Conservation (phyloP, 2,113 vertebrate species). For the Xyrauchen texanus region DNA sequence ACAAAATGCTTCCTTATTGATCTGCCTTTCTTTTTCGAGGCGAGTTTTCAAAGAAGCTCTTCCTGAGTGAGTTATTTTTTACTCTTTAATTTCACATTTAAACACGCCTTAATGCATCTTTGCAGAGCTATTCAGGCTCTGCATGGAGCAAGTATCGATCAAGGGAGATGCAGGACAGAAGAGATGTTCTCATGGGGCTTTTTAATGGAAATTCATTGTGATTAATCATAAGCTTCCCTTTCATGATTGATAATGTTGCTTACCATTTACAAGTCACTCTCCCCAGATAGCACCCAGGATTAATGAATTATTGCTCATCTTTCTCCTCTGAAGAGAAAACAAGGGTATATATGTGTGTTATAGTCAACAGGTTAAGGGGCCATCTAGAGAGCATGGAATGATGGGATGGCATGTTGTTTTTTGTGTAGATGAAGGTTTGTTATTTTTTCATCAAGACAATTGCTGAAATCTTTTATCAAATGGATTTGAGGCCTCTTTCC, state of each 20-base stretch:
- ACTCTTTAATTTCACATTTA: conserved; percentile 5
- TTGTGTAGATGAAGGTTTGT: too few species aligned
- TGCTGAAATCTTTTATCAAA: too few species aligned
- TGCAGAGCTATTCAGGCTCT: conserved; percentile 34
- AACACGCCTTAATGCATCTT: conserved; percentile 39
- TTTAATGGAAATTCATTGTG: conserved; percentile 76
- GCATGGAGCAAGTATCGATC: conserved; percentile 52
- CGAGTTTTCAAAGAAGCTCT: conserved; percentile 25
- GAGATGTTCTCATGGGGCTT: conserved; percentile 58
- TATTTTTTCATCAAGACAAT: too few species aligned
- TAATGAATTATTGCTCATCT: conserved; percentile 73
- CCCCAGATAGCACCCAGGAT: conserved; percentile 68
- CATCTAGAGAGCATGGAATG: neutral
- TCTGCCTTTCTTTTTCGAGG: neutral
- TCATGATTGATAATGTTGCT: conserved; percentile 75
- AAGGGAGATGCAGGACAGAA: conserved; percentile 41
- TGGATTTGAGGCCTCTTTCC: too few species aligned
- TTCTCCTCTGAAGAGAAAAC: conserved; percentile 67
- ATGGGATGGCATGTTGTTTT: too few species aligned
- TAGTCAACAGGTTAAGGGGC: conserved; percentile 3
- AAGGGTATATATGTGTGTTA: conserved; percentile 20
- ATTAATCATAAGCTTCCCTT: conserved; percentile 74
- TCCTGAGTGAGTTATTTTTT: neutral
- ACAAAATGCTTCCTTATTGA: conserved; percentile 12
- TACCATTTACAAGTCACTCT: conserved; percentile 75